These are phyloP conservation scores for Umimayanthus kanabou DNA, from an alignment of 92 coral and sea anemone genomes.

Conservation along the genomic window DNA sequence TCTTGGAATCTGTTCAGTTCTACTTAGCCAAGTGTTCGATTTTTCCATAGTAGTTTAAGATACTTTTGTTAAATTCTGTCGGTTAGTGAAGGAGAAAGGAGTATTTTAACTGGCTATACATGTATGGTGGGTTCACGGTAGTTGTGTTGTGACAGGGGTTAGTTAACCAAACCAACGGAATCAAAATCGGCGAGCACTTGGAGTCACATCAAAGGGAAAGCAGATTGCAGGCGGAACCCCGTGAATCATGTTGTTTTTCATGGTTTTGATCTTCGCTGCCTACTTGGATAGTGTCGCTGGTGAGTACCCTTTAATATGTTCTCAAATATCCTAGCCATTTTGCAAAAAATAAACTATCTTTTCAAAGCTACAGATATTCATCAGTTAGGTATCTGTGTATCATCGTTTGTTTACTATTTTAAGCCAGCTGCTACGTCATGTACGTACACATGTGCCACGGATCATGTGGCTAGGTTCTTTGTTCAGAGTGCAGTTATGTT, in stretches of 20 bases:
- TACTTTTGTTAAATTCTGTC: background rate
- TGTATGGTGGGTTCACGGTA: background rate
- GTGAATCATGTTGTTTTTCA: background rate
- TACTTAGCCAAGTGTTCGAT: background rate
- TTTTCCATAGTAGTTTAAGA: background rate
- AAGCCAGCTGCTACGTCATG: background rate
- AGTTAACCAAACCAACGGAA: background rate
- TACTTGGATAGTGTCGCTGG: background rate
- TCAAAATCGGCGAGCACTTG: no score
- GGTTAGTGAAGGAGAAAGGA: background rate
- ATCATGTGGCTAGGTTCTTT: background rate
- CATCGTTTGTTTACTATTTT: background rate
- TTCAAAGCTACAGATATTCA: background rate
- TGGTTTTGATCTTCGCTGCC: background rate
- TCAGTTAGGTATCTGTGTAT: no score
- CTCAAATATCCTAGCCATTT: background rate
- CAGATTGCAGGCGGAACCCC: background rate
- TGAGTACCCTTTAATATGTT: slow-evolving; percentile 3
- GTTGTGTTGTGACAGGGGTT: background rate
- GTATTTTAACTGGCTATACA: background rate
- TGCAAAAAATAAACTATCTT: background rate
- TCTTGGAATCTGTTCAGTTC: background rate
- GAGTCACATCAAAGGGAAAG: no score
- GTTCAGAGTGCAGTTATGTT: no score
- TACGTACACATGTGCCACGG: background rate